Evolutionary conservation across 2,888 invertebrate genomes (phyloP), one percentile per base, ranked within the genome.

Genomic region (Drosophila limbata): DNA sequence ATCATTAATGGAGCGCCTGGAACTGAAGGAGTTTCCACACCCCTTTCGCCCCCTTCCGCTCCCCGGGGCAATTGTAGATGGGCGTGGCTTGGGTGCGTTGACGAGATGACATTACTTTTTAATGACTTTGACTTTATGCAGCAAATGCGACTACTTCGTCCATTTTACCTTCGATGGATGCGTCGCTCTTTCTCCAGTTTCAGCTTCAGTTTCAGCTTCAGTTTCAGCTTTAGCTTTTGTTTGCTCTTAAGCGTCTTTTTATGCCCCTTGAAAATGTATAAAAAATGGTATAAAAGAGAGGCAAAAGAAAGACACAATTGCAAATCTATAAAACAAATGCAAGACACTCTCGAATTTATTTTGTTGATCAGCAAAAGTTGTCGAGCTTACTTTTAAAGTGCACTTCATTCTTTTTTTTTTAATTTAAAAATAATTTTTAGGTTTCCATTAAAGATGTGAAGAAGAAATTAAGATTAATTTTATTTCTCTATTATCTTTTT

Each of bases 71-170:
- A 75, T 69, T 63, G 69, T 19, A 42, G 47, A 56, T 62, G 48
- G 64, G 76, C 62, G 55, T 73, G 79, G 73, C 53, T 59, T 59
- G 73, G 71, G 47, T 72, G 73, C 74, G 79, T 79, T 88, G 89
- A 89, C 85, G 88, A 69, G 68, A 78, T 85, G 86, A 80, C 86
- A 86, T 86, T 86, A 89, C 89, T 80, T 80, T 86, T 86, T 89
- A 89, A 86, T 86, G 86, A 88, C 86, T 86, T 89, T 86, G 90
- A 89, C 90, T 89, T 85, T 85, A 78, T 89, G 88, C 78, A 78
- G 86, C 82, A 81, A 89, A 74, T 84, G 82, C 75, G 73, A 66
- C 59, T 69, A 68, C 65, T 61, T 63, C 56, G 21, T 79, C 80
- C 4, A 25, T 4, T 4, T 25, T 77, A 84, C 81, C 67, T 69